A percentile compares a stretch with the other conserved stretches of the same genome.
phyloP scores from a whole-genome alignment of 2,888 invertebrate genomes.

The Temnothorax rugatulus region DNA sequence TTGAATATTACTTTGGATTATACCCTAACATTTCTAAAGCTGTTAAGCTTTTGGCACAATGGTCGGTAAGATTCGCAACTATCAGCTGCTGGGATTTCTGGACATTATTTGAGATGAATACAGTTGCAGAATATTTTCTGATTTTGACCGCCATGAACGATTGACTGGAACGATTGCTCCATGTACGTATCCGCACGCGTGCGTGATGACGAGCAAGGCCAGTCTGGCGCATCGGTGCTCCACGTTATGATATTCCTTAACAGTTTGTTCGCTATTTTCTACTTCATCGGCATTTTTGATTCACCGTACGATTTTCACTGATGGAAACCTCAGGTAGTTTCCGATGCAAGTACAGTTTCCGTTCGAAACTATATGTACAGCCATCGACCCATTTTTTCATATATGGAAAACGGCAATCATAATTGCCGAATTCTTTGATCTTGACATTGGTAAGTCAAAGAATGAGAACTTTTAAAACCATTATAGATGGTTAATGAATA shows the following conservation, averaged over 20 bases:
- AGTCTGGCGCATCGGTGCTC: conserved; percentile 8
- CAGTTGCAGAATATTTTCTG: conserved; percentile 33
- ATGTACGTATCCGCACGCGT: not conserved
- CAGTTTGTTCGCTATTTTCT: not conserved
- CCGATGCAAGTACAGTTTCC: conserved; percentile 57
- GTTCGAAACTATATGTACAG: conserved; percentile 16
- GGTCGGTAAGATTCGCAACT: conserved; percentile 24
- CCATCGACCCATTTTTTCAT: conserved; percentile 50
- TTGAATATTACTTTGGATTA: conserved; percentile 19
- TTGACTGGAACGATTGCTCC: conserved; percentile 22
- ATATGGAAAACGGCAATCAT: conserved; percentile 44
- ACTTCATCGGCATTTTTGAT: conserved; percentile 8
- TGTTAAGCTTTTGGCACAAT: conserved; percentile 21
- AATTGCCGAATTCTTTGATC: conserved; percentile 61
- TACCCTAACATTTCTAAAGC: conserved; percentile 12
- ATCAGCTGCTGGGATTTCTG: no score
- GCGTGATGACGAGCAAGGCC: conserved; percentile 25
- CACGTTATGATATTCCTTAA: conserved; percentile 13
- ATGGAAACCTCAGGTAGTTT: conserved; percentile 38
- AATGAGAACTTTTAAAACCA: not conserved
- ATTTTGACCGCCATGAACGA: conserved; percentile 28
- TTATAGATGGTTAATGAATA: not conserved
- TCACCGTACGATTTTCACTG: not conserved
- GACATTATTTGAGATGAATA: not conserved
- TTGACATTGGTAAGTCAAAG: conserved; percentile 49